Evolutionary conservation across 1,140 invertebrate species (phyloP), one percentile per base, ranked within the genome.

Genomic region (Aphaenogaster rudis): DNA sequence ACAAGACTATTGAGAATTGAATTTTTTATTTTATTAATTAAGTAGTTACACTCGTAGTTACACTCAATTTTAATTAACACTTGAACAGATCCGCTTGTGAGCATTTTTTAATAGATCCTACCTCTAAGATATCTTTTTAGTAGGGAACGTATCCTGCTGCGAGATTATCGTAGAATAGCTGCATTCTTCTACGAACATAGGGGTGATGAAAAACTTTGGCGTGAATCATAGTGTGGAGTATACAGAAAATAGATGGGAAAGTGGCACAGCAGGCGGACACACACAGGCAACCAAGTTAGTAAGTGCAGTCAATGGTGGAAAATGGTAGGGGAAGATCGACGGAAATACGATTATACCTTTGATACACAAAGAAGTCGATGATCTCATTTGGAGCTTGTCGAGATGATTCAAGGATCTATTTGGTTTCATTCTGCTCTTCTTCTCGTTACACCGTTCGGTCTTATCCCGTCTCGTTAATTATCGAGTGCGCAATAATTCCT

Each of bases 301-400:
- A 64, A 28, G 28, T 74, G 79, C 57, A 74, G 71, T 86, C 78
- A 59, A 42, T 63, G 54, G 21, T 66, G 82, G 1, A 72, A 45
- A 71, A 84, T 76, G 33, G 45, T 21, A 76, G 80, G 67, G 8
- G 42, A 45, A 66, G 45, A 36, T 39, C 86, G 67, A 67, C 67
- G 71, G 86, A 92, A 90, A 88, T 84, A 82, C 79, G 89, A 90
- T 91, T 92, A 79, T 79, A 63, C 45, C 74, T 52, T 45, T 57
- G 80, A 67, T 28, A 28, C 71, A 81, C 86, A 85, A 87, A 88
- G 81, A 80, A 82, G 77, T 67, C 63, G 54, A 78, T 78, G 71
- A 91, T 90, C 84, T 81, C 63, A 13, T 52, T 74, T 82, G 57
- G 36, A 79, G 72, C 52, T 54, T 17, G 69, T 90, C 61, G 78